Percentiles rank a stretch among this genome's conserved stretches.
Conservation (phyloP, 1,140 invertebrate species). For the Nylanderia fulva region DNA sequence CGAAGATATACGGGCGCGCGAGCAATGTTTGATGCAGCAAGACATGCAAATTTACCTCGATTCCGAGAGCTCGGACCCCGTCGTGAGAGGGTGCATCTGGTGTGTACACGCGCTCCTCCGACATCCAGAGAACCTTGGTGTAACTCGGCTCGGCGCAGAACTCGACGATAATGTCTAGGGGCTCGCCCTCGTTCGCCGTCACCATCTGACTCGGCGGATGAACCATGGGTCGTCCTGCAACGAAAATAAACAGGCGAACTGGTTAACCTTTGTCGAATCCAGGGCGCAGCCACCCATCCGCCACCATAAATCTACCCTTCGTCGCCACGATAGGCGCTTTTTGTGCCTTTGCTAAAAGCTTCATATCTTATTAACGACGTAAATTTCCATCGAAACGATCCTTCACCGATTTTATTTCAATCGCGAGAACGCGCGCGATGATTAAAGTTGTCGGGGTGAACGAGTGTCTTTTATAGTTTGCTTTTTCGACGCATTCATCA, state of each 20-base stretch:
- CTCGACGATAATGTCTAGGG: constrained; percentile 86
- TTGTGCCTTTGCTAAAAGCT: constrained; percentile 42
- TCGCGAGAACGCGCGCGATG: not conserved
- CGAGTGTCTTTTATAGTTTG: constrained; percentile 4
- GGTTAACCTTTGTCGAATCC: constrained; percentile 42
- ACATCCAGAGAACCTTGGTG: constrained; percentile 87
- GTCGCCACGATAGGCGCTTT: not conserved
- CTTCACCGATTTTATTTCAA: constrained; percentile 46
- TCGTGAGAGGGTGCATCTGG: constrained; percentile 85
- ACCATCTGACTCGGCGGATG: constrained; percentile 86
- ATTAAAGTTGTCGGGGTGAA: not conserved
- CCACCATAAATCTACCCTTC: constrained; percentile 51
- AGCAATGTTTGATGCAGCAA: constrained; percentile 2
- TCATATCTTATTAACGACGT: constrained; percentile 61
- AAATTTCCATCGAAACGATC: constrained; percentile 52
- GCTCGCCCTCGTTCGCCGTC: constrained; percentile 86
- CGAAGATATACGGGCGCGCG: not conserved
- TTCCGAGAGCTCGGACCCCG: constrained; percentile 86
- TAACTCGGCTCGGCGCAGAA: constrained; percentile 88
- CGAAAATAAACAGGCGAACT: constrained; percentile 64
- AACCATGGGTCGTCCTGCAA: constrained; percentile 87
- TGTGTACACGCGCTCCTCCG: constrained; percentile 85
- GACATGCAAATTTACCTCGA: constrained; percentile 83
- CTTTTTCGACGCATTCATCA: constrained; percentile 26
- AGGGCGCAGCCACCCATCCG: not conserved